Evolutionary conservation across 2,888 invertebrate species (phyloP), one percentile per base, ranked within the genome.

Genomic region (Orgyia antiqua): DNA sequence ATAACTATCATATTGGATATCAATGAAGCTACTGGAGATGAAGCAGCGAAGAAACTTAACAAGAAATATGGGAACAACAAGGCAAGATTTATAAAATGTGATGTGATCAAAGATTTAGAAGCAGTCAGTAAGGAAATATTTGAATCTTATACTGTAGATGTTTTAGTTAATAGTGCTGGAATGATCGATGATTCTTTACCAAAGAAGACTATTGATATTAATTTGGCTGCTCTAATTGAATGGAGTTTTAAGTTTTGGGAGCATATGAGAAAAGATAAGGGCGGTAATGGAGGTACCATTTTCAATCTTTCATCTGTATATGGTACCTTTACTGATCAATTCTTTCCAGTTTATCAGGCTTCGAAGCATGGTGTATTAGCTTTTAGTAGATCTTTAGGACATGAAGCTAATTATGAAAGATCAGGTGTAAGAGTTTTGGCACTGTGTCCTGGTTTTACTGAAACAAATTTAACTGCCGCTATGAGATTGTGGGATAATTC

Each of bases 251-350:
- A 88, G 11, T 89, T 84, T 13, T 71, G 88, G 47, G 71, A 89
- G 29, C 72, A 86, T 54, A 84, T 89, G 86, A 74, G 88, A n/a
- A 79, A 64, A 27, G 76, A 87, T 41, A 77, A 74, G 12, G 79
- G 84, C 1, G 88, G 88, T 0, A 57, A 64, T 23, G 91, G 91
- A 2, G 91, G 91, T 2, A 79, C 86, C 2, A 83, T 91, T 26
- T 74, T 91, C 10, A 92, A 92, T 55, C 68, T 89, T 19, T 76
- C 89, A 1, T 90, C 91, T 1, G 79, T 88, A 8, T 78, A 87
- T 34, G 90, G 90, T 0, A 70, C 17, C 9, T 9, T 3, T 9
- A 12, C 24, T 2, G 24, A 33, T 11, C 43, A 35, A n/a, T 47
- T 24, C 12, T 0, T 10, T 3, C 27, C 35, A 2, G 19, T 36